Conservation (phyloP, 2,888 invertebrate species). For the Sphinx pinastri region DNA sequence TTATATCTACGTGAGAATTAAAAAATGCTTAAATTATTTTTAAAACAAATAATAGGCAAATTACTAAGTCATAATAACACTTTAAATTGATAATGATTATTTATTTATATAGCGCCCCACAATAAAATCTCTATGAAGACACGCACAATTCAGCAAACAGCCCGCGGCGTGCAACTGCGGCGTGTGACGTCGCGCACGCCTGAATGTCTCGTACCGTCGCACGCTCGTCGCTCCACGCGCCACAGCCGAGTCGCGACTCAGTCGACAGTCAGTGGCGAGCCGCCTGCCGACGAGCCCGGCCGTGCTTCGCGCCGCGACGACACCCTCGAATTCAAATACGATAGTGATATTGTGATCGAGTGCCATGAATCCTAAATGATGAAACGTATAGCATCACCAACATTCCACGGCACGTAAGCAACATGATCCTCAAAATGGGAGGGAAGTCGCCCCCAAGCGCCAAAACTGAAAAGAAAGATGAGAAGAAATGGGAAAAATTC, state of each 20-base stretch:
- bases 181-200: slow-evolving; percentile 50
- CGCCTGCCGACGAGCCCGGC: slow-evolving; percentile 60
- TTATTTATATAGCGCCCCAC: background rate
- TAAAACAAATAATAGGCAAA: too few relatives aligned
- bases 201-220: slow-evolving; percentile 50
- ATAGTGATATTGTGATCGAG: slow-evolving; percentile 30
- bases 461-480: slow-evolving; percentile 56
- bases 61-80: too few relatives aligned
- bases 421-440: slow-evolving; percentile 77
- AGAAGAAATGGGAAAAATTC: slow-evolving; percentile 69
- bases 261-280: slow-evolving; percentile 64
- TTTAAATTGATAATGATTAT: too few relatives aligned
- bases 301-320: slow-evolving; percentile 48
- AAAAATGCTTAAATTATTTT: too few relatives aligned
- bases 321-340: slow-evolving; percentile 69
- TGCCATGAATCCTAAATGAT: slow-evolving; percentile 34
- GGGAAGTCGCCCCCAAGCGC: slow-evolving; percentile 64
- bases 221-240: slow-evolving; percentile 12
- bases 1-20: too few relatives aligned
- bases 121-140: background rate
- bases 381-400: slow-evolving; percentile 13
- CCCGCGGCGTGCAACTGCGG: background rate
- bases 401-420: slow-evolving; percentile 32
- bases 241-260: slow-evolving; percentile 38
- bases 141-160: background rate